Evolutionary conservation across 2,888 invertebrate genomes (phyloP).

Genomic region (Thymelicus sylvestris): DNA sequence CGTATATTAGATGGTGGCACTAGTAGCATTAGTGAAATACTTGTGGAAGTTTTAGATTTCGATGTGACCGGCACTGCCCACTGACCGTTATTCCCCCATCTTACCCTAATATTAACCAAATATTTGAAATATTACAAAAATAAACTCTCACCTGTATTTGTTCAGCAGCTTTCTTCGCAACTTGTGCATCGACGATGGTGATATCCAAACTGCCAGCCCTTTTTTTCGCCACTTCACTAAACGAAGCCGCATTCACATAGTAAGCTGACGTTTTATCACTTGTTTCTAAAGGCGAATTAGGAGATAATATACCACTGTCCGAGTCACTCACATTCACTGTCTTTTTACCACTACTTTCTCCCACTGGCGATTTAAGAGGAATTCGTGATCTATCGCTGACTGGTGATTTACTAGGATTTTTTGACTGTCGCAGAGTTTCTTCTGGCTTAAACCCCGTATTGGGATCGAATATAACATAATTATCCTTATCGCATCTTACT

Average conservation of each 20-base stretch:
- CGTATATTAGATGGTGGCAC: too few species aligned
- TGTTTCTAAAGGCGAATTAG: slow-evolving; percentile 85
- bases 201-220: slow-evolving; percentile 68
- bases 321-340: slow-evolving; percentile 85
- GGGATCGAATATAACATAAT: slow-evolving; percentile 82
- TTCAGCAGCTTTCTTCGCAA: slow-evolving; percentile 77
- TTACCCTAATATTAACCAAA: too few species aligned
- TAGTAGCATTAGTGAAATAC: too few species aligned
- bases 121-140: background rate
- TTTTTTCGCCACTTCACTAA: slow-evolving; percentile 69
- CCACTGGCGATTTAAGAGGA: slow-evolving; percentile 65
- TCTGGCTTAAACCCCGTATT: slow-evolving; percentile 75
- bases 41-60: too few species aligned
- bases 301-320: slow-evolving; percentile 87
- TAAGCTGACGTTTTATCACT: slow-evolving; percentile 66
- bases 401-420: slow-evolving; percentile 64
- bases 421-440: slow-evolving; percentile 56
- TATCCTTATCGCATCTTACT: slow-evolving; percentile 82
- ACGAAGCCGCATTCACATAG: slow-evolving; percentile 74
- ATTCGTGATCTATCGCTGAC: slow-evolving; percentile 66
- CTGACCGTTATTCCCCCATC: too few species aligned
- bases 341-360: slow-evolving; percentile 65
- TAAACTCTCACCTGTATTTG: slow-evolving; percentile 74
- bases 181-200: slow-evolving; percentile 69
- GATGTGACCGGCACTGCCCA: too few species aligned